Conservation (phyloP, 2,113 vertebrate genomes). For the Willisornis vidua region DNA sequence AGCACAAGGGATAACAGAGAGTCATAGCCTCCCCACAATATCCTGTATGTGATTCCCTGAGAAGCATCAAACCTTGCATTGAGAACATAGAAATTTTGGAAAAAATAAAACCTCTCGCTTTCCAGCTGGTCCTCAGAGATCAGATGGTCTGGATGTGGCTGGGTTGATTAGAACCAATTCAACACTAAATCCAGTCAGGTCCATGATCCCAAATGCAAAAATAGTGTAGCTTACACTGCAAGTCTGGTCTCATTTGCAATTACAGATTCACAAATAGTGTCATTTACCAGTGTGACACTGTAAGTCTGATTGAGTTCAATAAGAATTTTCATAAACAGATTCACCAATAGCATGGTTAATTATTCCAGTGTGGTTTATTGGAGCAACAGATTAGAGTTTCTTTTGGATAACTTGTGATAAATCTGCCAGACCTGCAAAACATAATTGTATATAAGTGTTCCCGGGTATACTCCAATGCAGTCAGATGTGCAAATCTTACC, state of each 20-base stretch:
- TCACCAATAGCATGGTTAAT: neutral
- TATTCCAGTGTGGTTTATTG: neutral
- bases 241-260: neutral
- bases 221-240: neutral
- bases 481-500: neutral
- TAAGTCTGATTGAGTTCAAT: neutral
- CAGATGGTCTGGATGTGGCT: neutral
- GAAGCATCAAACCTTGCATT: neutral
- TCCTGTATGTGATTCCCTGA: neutral
- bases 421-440: neutral
- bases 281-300: neutral
- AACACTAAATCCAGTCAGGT: neutral
- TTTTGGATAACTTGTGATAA: neutral
- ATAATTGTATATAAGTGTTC: neutral
- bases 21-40: neutral
- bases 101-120: neutral
- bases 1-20: neutral
- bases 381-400: neutral
- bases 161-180: neutral
- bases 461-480: neutral
- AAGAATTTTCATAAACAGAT: neutral
- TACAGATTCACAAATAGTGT: neutral
- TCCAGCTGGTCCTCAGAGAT: neutral
- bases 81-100: neutral
- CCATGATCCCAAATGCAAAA: neutral